Base-by-base conservation (phyloP, 2,113 vertebrate genomes). In the Podocnemis expansa region DNA sequence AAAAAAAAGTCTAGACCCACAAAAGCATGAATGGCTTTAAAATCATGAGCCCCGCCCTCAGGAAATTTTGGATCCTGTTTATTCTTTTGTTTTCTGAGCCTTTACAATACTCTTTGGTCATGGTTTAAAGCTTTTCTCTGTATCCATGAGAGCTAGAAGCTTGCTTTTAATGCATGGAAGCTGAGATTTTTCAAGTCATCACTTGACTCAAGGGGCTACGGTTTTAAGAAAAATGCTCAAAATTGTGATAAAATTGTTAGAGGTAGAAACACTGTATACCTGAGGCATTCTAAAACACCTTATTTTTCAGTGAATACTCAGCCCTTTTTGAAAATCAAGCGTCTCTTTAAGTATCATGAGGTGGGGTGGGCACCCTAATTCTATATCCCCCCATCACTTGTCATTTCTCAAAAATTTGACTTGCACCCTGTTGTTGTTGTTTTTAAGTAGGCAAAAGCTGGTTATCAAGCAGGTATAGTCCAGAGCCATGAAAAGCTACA, bases 21-120 rank as follows among this genome's bases (percentile, higher is more conserved):
- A 43, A 75, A 76, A 45, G 7, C 41, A 75, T 43, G 70, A 11
- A 3, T 76, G 25, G 12, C 22, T 76, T 45, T 76, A 25, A 41
- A 75, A 75, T 41, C 41, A 75, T n/a, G n/a, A n/a, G n/a, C n/a
- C n/a, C n/a, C n/a, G n/a, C n/a, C n/a, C n/a, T n/a, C n/a, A n/a
- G n/a, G n/a, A 43, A 27, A 75, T 43, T 70, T 70, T 3, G 24
- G 73, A 41, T 45, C 25, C 13, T 45, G 27, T 76, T 45, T 45
- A 22, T 43, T 75, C 0, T 0, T 19, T 55, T 82, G 54, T 34
- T 2, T 21, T 85, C 55, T 1, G 2, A 2, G n/a, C 73, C 21
- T 67, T 83, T 70, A 31, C 12, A 8, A 17, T 13, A 6, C n/a
- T 17, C 2, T 60, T 41, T 91, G 60, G 27, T 43, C 38, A 85